Conservation (phyloP, 2,888 invertebrate species). For the Eupithecia subfuscata region DNA sequence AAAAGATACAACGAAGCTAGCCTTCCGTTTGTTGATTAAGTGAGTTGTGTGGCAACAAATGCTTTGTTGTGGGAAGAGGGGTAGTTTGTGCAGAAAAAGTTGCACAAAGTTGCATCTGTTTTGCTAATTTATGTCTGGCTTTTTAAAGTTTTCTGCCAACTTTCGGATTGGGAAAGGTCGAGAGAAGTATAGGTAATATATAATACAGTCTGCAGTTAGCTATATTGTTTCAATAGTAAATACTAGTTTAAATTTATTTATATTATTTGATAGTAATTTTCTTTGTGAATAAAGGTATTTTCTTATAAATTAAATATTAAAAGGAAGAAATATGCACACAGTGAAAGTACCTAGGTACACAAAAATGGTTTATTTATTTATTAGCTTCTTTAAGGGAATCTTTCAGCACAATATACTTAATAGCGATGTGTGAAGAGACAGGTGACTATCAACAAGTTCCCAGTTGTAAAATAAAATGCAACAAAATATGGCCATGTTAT, state of each 20-base stretch:
- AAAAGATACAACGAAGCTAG: slow-evolving; percentile 65
- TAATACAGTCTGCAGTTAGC: too few species aligned
- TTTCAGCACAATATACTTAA: too few species aligned
- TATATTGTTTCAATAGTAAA: too few species aligned
- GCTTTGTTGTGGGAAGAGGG: slow-evolving; percentile 33
- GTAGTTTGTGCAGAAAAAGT: slow-evolving; percentile 34
- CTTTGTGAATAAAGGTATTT: too few species aligned
- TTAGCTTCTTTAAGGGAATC: too few species aligned
- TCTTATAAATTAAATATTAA: too few species aligned
- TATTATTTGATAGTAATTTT: too few species aligned
- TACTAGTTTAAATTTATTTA: too few species aligned
- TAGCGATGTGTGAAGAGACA: too few species aligned
- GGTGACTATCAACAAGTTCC: too few species aligned
- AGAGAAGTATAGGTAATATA: background rate
- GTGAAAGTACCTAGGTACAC: background rate
- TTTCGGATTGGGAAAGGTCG: background rate
- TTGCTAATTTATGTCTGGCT: slow-evolving; percentile 33
- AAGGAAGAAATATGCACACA: background rate
- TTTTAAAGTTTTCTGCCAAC: slow-evolving; percentile 5
- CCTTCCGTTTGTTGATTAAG: slow-evolving; percentile 69
- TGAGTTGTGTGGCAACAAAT: slow-evolving; percentile 49
- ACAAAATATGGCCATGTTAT: background rate
- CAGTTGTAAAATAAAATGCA: background rate
- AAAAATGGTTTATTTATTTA: background rate
- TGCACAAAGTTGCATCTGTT: slow-evolving; percentile 32